phyloP scores from a whole-genome alignment of 2,113 vertebrate species.

The Rissa tridactyla region DNA sequence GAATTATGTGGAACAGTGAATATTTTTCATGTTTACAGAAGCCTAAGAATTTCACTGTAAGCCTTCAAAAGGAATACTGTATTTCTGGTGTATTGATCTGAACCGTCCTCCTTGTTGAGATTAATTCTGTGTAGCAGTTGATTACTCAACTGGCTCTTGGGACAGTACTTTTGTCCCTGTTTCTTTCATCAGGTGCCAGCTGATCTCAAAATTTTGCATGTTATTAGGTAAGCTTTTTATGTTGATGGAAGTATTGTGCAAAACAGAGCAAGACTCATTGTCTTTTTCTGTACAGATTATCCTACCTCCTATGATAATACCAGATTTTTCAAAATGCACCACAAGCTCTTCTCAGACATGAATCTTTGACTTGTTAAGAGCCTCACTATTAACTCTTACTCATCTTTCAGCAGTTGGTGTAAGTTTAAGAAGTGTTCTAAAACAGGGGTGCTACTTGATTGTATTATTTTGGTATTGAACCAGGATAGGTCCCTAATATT shows the following conservation, averaged over 20 bases:
- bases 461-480: neutral
- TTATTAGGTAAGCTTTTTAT: constrained; percentile 36
- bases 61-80: constrained; percentile 38
- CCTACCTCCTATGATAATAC: constrained; percentile 36
- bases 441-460: neutral
- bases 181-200: constrained; percentile 36
- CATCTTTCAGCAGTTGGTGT: neutral
- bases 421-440: neutral
- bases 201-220: constrained; percentile 45
- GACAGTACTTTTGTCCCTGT: neutral
- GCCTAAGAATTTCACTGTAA: constrained; percentile 38
- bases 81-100: neutral
- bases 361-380: neutral
- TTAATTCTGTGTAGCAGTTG: constrained; percentile 1
- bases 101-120: constrained; percentile 28
- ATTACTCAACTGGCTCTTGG: neutral
- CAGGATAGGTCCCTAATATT: neutral
- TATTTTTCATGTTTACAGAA: constrained; percentile 58
- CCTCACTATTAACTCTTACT: neutral
- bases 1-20: constrained; percentile 13
- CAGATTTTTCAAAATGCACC: constrained; percentile 36
- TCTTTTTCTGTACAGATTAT: constrained; percentile 47
- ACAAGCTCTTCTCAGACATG: neutral
- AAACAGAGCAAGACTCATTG: constrained; percentile 22
- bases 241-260: constrained; percentile 36